Evolutionary conservation across 2,888 invertebrate species (phyloP).

Genomic region (Sesia bembeciformis): DNA sequence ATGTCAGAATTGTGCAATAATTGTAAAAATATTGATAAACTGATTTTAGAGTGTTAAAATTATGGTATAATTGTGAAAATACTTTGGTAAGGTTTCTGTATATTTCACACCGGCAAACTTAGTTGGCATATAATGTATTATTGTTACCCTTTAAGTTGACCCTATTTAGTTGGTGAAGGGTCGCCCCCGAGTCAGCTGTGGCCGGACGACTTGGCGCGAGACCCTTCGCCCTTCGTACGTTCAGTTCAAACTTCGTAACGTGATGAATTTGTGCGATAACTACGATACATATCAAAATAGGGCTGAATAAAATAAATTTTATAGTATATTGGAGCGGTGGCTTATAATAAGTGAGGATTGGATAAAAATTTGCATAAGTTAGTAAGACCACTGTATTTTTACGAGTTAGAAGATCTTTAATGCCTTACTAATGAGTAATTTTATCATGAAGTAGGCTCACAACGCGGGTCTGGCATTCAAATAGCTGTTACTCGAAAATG

Average conservation of each 20-base stretch:
- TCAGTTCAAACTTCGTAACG: constrained; percentile 35
- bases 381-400: constrained; percentile 45
- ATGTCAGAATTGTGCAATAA: too few species aligned
- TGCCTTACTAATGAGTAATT: constrained; percentile 60
- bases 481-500: constrained; percentile 23
- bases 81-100: not conserved
- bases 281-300: constrained; percentile 72
- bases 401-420: constrained; percentile 40
- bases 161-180: constrained; percentile 27
- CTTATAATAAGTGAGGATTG: constrained; percentile 45
- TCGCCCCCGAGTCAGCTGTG: constrained; percentile 54
- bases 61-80: too few species aligned
- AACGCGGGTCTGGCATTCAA: constrained; percentile 18
- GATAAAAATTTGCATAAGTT: constrained; percentile 10
- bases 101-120: not conserved
- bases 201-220: constrained; percentile 54
- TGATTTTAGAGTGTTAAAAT: too few species aligned
- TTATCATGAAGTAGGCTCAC: constrained; percentile 29
- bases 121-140: not conserved
- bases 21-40: too few species aligned
- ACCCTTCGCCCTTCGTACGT: constrained; percentile 34
- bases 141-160: not conserved
- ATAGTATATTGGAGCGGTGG: constrained; percentile 56
- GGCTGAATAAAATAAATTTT: constrained; percentile 52
- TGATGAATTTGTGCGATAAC: constrained; percentile 65